Base-by-base conservation (phyloP, 1,140 invertebrate species). In the Hirudo medicinalis region DNA sequence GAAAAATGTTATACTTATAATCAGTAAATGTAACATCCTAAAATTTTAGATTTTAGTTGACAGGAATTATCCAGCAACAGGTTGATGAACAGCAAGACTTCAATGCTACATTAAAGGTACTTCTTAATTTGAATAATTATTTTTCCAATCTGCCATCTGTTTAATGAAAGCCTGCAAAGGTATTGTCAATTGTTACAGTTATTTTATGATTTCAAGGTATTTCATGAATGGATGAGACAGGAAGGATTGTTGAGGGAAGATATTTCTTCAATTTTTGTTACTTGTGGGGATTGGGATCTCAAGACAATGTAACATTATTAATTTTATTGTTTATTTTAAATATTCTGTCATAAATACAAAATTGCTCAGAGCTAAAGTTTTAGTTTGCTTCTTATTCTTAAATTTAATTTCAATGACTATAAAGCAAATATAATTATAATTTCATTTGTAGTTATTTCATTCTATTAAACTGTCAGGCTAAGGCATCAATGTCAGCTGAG, bases 201-300 rank as follows among this genome's bases (percentile, higher is more conserved):
- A 72, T 53, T 20, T 69, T 29, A 72, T 55, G 78, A 53, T 75
- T 79, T 72, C 15, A 72, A 79, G 78, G 75, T 74, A 43, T 84
- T 84, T 76, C 74, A 84, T 57, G 55, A 76, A n/a, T 85, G 84
- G 84, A 78, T 84, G 77, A 36, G 75, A 20, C 72, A 78, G n/a
- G 79, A 84, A 71, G 72, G 76, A 17, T 70, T 82, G 29, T 71
- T 79, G n/a, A 74, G 80, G 8, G 70, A 77, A 15, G 53, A 49
- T 15, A 54, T 68, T 0, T 80, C 76, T n/a, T 82, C 78, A 72
- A 75, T 80, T 40, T 87, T 87, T 79, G 81, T 87, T 4, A 87
- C 86, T 0, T 87, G 84, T 77, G 87, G 87, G 20, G 85, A 87
- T 78, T 87, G 87, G 86, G 87, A 88, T 78, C 78, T 88, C 15